Evolutionary conservation across 2,797 vertebrate genomes (phyloP), one percentile per base, ranked within the genome.

Genomic region (Lepus townsendii): DNA sequence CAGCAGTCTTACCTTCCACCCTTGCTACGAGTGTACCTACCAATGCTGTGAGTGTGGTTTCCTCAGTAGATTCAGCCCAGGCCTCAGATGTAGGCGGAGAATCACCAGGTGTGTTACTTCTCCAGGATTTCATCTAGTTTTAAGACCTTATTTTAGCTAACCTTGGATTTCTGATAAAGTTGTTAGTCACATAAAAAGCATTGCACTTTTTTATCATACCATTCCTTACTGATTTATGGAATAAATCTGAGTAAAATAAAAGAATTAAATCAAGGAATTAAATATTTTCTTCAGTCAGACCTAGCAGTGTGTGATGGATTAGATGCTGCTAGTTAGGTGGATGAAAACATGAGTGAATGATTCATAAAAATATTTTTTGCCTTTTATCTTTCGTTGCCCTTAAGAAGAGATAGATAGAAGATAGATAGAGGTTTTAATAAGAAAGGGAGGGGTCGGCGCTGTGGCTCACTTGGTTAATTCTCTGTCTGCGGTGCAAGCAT

Each of bases 41-140:
- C 5, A 99, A 99, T 95, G 98, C 98, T 27, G 99, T 99, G 75
- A 99, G 99, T n/a, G 99, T 99, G 96, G 99, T 99, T 85, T 99
- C 99, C 86, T 98, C 99, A 65, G 97, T 95, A 19, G 99, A 99
- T 42, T 97, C 99, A 57, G 93, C 98, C 7, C 99, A 99, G 96
- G 94, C 97, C 79, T 77, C 91, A 14, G 97, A 98, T 83, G 87
- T 93, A n/a, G 97, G 97, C 94, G 97, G 98, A 98, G 96, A 97
- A 80, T 98, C 98, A 97, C 98, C 98, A 91, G 98, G 99, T 99
- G 97, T 99, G 99, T 98, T 90, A 91, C 54, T 72, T 52, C 7
- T 22, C n/a, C 83, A 16, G 42, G 60, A 95, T 71, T 27, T 63
- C 57, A 90, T 26, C 42, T n/a, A 32, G 1, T 42, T 57, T 83